Evolutionary conservation across 2,113 vertebrate species (phyloP), one percentile per base, ranked within the genome.

Genomic region (Pteronura brasiliensis): DNA sequence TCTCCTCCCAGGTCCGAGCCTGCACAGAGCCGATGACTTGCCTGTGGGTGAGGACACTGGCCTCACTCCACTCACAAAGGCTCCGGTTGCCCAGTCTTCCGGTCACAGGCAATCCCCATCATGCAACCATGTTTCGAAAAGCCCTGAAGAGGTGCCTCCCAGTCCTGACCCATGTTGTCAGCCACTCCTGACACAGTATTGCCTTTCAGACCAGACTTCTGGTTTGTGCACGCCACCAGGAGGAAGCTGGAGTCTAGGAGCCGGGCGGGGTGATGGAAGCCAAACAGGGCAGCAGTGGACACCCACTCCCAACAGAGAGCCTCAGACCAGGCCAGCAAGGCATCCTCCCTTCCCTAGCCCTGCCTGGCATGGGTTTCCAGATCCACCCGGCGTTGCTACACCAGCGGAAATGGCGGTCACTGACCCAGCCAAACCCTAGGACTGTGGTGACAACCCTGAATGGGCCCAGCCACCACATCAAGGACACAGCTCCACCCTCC

Each of bases 391-490:
- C 91, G n/a, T 98, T 98, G 93, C 94, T 91, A 91, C 95, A 96
- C 93, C 29, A 85, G 57, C 63, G 91, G 97, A 97, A 98, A 61
- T 23, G 71, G 93, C 14, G 67, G 72, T 87, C 89, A 57, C 80
- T 13, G 20, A 86, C 74, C 55, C 67, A 96, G 92, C 96, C 98
- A 98, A 98, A 84, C 90, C 95, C 76, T 21, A 93, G 79, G 91
- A 94, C 79, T 90, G 90, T 94, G 98, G 88, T n/a, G 6, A 97
- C 96, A 97, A 88, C 81, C 96, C 94, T 4, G 27, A 61, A 72
- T 80, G 93, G 90, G 59, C 59, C 59, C 44, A 63, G 81, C 63
- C 79, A 65, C 97, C 97, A 95, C 97, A 98, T 98, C 94, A 98
- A 97, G 97, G 92, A 49, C 65, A 7, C 76, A n/a, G 61, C 93